Evolutionary conservation across 2,113 vertebrate genomes (phyloP).

Genomic region (Mus musculus): GRCm39 chr13:64268001-64268500

Average conservation of each 20-base stretch:
- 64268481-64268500: conserved; percentile 88
- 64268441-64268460: conserved; percentile 84
- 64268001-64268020: background rate
- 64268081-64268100: background rate
- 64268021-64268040: background rate
- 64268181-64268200: background rate
- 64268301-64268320: background rate
- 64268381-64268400: background rate
- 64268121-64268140: conserved; percentile 14
- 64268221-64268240: background rate
- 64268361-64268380: background rate
- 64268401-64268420: conserved; percentile 88
- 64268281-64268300: background rate
- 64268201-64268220: background rate
- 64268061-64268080: background rate
- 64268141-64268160: background rate
- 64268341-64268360: background rate
- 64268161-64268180: background rate
- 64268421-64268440: conserved; percentile 89
- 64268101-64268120: background rate
- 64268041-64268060: no score
- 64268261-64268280: background rate
- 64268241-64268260: background rate
- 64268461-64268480: conserved; percentile 89
- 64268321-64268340: background rate